phyloP scores from a whole-genome alignment of 1,140 invertebrate genomes.

The Cydia splendana region DNA sequence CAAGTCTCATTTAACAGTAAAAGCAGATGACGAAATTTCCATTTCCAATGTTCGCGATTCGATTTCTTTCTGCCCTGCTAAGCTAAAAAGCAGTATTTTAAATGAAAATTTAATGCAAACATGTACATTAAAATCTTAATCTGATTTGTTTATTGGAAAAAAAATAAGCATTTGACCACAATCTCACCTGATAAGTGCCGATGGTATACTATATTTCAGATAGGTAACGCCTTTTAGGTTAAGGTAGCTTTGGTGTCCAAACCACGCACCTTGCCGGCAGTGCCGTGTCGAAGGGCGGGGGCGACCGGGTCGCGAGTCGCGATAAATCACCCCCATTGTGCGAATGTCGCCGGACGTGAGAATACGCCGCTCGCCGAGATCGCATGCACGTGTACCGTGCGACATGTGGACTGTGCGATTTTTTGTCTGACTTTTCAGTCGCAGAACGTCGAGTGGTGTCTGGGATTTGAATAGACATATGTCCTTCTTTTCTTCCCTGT shows the following conservation, averaged over 20 bases:
- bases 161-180: too few relatives aligned
- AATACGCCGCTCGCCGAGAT: constrained; percentile 44
- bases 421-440: constrained; percentile 40
- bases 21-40: too few relatives aligned
- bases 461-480: constrained; percentile 22
- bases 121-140: too few relatives aligned
- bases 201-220: too few relatives aligned
- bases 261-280: background rate
- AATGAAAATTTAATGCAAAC: too few relatives aligned
- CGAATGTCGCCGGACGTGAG: constrained; percentile 51
- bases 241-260: background rate
- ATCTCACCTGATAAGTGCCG: too few relatives aligned
- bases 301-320: constrained; percentile 40
- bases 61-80: too few relatives aligned
- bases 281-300: constrained; percentile 35
- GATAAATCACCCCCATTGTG: constrained; percentile 66
- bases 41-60: too few relatives aligned
- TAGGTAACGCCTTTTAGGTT: too few relatives aligned
- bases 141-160: too few relatives aligned
- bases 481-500: background rate
- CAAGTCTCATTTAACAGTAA: too few relatives aligned
- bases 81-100: too few relatives aligned
- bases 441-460: background rate
- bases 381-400: constrained; percentile 46
- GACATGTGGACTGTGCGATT: constrained; percentile 41